Conservation (phyloP, 1,140 invertebrate species). For the Drosophila arawakana region DNA sequence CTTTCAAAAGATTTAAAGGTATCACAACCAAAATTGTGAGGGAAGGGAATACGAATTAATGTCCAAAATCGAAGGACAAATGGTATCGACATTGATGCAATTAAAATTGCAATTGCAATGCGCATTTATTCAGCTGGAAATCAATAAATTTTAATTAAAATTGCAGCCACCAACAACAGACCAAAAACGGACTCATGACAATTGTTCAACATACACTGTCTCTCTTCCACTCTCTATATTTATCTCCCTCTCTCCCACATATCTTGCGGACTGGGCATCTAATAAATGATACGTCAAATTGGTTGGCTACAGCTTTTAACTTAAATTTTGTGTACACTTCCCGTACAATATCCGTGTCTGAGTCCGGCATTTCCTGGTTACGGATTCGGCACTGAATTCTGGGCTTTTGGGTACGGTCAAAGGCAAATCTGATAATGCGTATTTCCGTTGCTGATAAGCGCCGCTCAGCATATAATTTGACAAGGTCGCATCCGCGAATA, state of each 20-base stretch:
- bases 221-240: neutral
- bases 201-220: slow-evolving; percentile 48
- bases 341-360: slow-evolving; percentile 1
- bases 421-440: slow-evolving; percentile 68
- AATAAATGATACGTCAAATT: slow-evolving; percentile 65
- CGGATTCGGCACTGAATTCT: neutral
- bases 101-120: slow-evolving; percentile 45
- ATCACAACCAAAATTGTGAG: neutral
- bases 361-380: neutral
- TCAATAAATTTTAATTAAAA: slow-evolving; percentile 83
- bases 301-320: slow-evolving; percentile 51
- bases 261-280: neutral
- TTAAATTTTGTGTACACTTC: slow-evolving; percentile 39
- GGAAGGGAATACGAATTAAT: neutral
- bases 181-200: slow-evolving; percentile 48
- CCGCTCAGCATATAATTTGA: slow-evolving; percentile 75
- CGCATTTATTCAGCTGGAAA: slow-evolving; percentile 79
- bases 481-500: slow-evolving; percentile 58
- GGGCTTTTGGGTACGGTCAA: slow-evolving; percentile 15
- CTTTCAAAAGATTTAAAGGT: slow-evolving; percentile 16
- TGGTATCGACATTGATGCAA: slow-evolving; percentile 54
- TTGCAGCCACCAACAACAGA: slow-evolving; percentile 63
- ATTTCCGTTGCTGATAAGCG: slow-evolving; percentile 73
- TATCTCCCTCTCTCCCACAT: neutral
- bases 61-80: slow-evolving; percentile 17